Evolutionary conservation across 2,113 vertebrate genomes (phyloP).

Genomic region (Taxidea taxus): DNA sequence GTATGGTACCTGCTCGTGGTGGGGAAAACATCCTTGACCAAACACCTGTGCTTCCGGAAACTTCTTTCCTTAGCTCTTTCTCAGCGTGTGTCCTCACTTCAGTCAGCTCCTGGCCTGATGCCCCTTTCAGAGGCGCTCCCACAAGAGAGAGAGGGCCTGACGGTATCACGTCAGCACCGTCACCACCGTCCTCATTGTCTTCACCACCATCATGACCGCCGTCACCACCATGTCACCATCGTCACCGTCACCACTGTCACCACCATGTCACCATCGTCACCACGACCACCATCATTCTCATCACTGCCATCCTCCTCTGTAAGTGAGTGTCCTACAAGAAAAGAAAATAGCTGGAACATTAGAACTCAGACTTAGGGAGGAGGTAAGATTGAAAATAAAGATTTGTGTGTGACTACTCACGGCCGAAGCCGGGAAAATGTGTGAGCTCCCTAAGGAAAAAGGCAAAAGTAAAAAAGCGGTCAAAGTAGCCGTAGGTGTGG

Average conservation of each 20-base stretch:
- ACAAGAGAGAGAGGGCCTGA: neutral
- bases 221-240: too few species aligned
- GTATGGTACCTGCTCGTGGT: neutral
- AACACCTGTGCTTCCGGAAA: neutral
- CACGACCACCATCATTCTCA: too few species aligned
- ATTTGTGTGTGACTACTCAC: neutral
- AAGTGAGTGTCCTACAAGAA: neutral
- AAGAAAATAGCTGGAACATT: neutral
- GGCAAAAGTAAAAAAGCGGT: neutral
- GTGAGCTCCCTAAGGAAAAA: neutral
- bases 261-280: rapidly evolving
- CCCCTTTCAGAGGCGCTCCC: neutral
- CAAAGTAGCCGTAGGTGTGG: rapidly evolving
- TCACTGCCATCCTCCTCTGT: neutral
- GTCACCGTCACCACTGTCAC: neutral
- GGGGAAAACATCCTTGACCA: too few species aligned
- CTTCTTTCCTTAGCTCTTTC: neutral
- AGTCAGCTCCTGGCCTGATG: neutral
- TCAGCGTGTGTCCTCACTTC: neutral
- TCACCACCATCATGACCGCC: rapidly evolving
- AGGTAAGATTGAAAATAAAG: neutral
- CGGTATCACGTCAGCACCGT: too few species aligned
- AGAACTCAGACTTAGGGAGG: neutral
- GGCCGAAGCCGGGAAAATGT: neutral
- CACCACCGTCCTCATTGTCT: rapidly evolving